Conservation (phyloP, 2,888 invertebrate species). For the Eupelmus urozonus region DNA sequence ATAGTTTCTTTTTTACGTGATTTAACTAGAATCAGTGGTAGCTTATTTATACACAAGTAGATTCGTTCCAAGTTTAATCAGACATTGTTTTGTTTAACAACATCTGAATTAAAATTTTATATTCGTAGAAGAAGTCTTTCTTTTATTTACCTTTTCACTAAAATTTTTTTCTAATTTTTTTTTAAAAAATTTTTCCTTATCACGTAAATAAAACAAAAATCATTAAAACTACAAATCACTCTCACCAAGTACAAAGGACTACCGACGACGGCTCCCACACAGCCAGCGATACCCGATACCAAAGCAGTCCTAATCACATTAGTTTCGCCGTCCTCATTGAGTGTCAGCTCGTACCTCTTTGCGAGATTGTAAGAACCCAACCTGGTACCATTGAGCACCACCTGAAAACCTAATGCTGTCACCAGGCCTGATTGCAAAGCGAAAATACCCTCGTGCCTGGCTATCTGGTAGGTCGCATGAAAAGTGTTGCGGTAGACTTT, state of each 20-base stretch:
- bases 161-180: no score
- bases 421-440: slow-evolving; percentile 90
- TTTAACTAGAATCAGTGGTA: no score
- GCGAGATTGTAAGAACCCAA: slow-evolving; percentile 79
- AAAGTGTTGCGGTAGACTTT: slow-evolving; percentile 87
- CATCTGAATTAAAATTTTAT: no score
- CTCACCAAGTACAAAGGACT: slow-evolving; percentile 92
- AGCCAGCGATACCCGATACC: slow-evolving; percentile 89
- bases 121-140: no score
- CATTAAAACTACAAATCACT: no score
- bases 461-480: slow-evolving; percentile 89
- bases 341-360: slow-evolving; percentile 78
- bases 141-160: no score
- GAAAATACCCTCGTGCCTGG: slow-evolving; percentile 86
- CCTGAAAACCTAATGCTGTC: slow-evolving; percentile 92
- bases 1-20: no score
- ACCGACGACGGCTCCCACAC: slow-evolving; percentile 87
- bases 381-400: slow-evolving; percentile 91
- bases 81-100: no score
- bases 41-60: no score
- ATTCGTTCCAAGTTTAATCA: no score
- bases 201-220: neutral
- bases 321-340: slow-evolving; percentile 82
- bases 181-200: no score
- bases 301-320: slow-evolving; percentile 83